Evolutionary conservation across 2,113 vertebrate species (phyloP), one percentile per base, ranked within the genome.

Genomic region (Columba livia): DNA sequence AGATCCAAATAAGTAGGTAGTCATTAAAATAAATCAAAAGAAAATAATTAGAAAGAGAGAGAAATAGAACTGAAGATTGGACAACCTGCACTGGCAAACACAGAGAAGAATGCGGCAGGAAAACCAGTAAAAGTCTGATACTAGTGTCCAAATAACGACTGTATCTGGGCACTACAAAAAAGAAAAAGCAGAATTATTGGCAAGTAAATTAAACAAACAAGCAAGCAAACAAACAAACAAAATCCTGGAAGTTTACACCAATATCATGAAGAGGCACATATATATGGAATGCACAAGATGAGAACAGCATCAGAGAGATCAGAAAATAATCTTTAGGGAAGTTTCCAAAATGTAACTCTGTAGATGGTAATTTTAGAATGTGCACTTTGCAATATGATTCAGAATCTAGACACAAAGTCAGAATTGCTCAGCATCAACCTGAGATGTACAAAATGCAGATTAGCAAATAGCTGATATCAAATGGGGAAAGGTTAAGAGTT

Each of bases 21-120:
- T 38, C 17, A 67, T 24, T 20, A 94, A 60, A 67, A 79, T 34
- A 57, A 74, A 62, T 15, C 17, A 26, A 20, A 75, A 66, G 16
- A 56, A 66, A 79, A 75, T 12, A 19, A 61, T n/a, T n/a, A 23
- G 47, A 71, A 53, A 65, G 48, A 40, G 26, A 71, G 18, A 3
- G 31, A 78, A 84, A 57, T 19, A 50, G 7, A 66, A 31, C 28
- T 38, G 32, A 56, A 56, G 29, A 38, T 69, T 38, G 53, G 32
- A 25, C 21, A 57, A 50, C 6, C 23, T 69, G 2, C 23, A 42
- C 19, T 53, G 31, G 21, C 15, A 81, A 85, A 47, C 20, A 57
- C 3, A 48, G 28, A 72, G 18, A 28, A 71, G 16, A 91, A 26
- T 0, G 0, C 1, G 2, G 7, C n/a, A 79, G 10, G 21, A 65